Percentiles rank a stretch among this genome's conserved stretches.
These are phyloP conservation scores for Camponotus pennsylvanicus DNA, from an alignment of 1,140 invertebrate species.

Conservation along the genomic window DNA sequence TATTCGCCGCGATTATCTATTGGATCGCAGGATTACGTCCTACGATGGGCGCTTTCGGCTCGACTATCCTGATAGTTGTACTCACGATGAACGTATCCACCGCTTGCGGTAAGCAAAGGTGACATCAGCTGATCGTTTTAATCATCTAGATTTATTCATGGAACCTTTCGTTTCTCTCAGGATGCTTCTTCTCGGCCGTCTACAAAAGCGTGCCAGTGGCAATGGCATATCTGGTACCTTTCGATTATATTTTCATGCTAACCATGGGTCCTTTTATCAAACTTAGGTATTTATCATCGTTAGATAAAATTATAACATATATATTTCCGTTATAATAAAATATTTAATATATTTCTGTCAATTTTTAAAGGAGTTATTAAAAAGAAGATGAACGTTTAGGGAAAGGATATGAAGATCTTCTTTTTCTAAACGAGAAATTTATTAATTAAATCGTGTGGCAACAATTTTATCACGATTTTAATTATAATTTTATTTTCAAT, in stretches of 20 bases:
- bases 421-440: too few species aligned
- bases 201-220: conserved; percentile 93
- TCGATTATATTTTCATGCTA: conserved; percentile 95
- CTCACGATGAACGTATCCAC: conserved; percentile 94
- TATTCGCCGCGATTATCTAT: conserved; percentile 93
- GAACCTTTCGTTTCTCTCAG: conserved; percentile 84
- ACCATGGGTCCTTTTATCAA: conserved; percentile 94
- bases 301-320: too few species aligned
- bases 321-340: too few species aligned
- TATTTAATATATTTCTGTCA: background rate
- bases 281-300: conserved; percentile 88
- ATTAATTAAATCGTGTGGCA: too few species aligned
- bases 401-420: too few species aligned
- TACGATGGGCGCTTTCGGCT: conserved; percentile 89
- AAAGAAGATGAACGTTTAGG: too few species aligned
- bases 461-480: too few species aligned
- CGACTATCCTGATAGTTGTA: conserved; percentile 89
- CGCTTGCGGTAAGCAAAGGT: conserved; percentile 90
- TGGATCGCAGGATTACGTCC: conserved; percentile 91
- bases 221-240: conserved; percentile 94
- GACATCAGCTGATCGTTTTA: background rate
- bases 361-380: background rate
- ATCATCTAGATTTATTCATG: background rate
- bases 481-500: too few species aligned
- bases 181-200: conserved; percentile 94